Evolutionary conservation across 2,797 vertebrate species (phyloP), one percentile per base, ranked within the genome.

Genomic region (Amazona ochrocephala): DNA sequence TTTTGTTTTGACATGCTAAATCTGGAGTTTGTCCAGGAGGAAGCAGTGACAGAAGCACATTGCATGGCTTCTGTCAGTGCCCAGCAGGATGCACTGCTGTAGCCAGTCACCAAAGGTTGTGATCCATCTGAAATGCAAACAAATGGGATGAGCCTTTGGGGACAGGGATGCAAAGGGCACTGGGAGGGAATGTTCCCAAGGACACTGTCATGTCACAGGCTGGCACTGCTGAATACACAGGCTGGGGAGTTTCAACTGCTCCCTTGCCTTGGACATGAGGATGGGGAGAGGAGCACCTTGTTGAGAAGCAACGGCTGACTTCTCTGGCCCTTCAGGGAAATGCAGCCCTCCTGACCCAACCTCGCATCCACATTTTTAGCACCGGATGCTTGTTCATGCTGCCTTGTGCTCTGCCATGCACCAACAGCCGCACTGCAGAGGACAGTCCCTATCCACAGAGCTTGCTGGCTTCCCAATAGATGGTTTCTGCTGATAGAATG

Each of bases 391-490:
- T 48, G 41, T 39, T 88, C 6, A 0, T 12, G 18, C 41, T 81
- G 89, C 41, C 61, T 34, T 27, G 72, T 80, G 53, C 48, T 53
- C 29, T 85, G 78, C 34, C 50, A 22, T 5, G 1, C 14, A 8
- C 16, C 65, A 34, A 0, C 22, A n/a, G 0, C 50, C 4, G 3
- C 65, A 48, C 13, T 67, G 32, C 41, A 37, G 30, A 60, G 68
- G 47, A 7, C 45, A 27, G 62, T 41, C 27, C 60, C 41, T 17
- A 8, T 16, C 13, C 75, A 11, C 34, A 23, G 50, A 44, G n/a
- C 64, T 76, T 2, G 0, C 45, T 2, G 1, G 1, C 23, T 39
- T 51, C 8, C 56, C 62, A 4, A 3, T 29, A 76, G 53, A n/a
- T 50, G n/a, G 68, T 7, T 39, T 88, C 37, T 75, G 47, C 67